Evolutionary conservation across 2,888 invertebrate genomes (phyloP), one percentile per base, ranked within the genome.

Genomic region (Julus scanicus): DNA sequence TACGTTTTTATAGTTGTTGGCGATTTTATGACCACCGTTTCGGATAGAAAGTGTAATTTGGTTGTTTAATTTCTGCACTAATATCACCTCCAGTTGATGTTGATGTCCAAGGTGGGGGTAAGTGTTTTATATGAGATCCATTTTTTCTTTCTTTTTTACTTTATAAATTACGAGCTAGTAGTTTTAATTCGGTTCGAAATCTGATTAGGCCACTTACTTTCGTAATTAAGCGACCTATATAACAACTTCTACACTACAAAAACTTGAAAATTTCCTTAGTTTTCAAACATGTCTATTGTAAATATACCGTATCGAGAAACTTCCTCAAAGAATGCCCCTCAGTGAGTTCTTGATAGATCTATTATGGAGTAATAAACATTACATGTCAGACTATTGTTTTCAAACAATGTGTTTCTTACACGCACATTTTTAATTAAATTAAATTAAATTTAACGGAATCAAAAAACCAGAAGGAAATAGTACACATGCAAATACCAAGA

Each of bases 221-320:
- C 80, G 80, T 37, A 80, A 80, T 80, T 80, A 80, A 29, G 29
- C 29, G 80, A 80, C 80, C 80, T 29, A 80, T 80, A 80, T 80
- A 80, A 37, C 80, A 80, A 29, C 29, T 80, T 80, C 80, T 37
- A 37, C 37, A 29, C 80, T 80, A 80, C 13, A 9, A 20, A 80
- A 80, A 80, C 29, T 13, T 1, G 80, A 80, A 37, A 37, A 37
- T 80, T 80, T 80, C 4, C 13, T 37, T 1, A 37, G 37, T 80
- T 6, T 37, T 11, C 11, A 80, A 80, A 80, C 80, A 3, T 13
- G 11, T 80, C 29, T 80, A 37, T 29, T 29, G 80, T 37, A 80
- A 80, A 80, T 80, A 80, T 80, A 4, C 80, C 11, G 80, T 29
- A 37, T 44, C 29, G 9, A 4, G 20, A 29, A 80, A 80, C 80